Percentiles rank a stretch among this genome's conserved stretches.
These are phyloP conservation scores for Lophura nycthemera DNA, from an alignment of 2,113 vertebrate species.

Conservation along the genomic window DNA sequence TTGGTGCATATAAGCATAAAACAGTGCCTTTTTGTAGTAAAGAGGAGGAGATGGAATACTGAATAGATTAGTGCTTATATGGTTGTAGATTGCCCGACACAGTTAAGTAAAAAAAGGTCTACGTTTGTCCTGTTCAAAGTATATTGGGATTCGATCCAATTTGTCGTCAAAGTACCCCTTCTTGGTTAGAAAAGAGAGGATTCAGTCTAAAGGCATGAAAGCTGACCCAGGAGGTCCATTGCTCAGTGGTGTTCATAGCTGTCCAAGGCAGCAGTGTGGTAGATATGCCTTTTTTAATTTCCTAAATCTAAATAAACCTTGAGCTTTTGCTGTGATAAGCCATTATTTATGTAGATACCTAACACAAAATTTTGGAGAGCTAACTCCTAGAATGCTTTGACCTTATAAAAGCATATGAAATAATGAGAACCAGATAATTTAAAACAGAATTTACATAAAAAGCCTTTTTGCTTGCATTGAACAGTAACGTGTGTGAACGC, in stretches of 20 bases:
- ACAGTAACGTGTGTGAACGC: neutral
- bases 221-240: neutral
- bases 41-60: slow-evolving; percentile 23
- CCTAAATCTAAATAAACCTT: neutral
- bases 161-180: slow-evolving; percentile 40
- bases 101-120: slow-evolving; percentile 45
- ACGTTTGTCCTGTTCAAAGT: slow-evolving; percentile 27
- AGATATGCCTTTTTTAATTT: neutral
- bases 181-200: neutral
- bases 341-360: neutral
- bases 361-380: neutral
- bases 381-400: neutral
- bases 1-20: slow-evolving; percentile 61
- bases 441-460: neutral
- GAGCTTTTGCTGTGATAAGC: neutral
- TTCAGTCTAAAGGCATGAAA: neutral
- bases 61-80: slow-evolving; percentile 24
- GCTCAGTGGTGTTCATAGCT: neutral
- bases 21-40: slow-evolving; percentile 34
- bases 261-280: neutral
- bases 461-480: neutral
- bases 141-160: slow-evolving; percentile 49
- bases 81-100: neutral
- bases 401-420: neutral
- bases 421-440: neutral